Percentiles rank a stretch among this genome's conserved stretches.
phyloP scores from a whole-genome alignment of 2,888 invertebrate genomes.

The Eucriotettix oculatus region DNA sequence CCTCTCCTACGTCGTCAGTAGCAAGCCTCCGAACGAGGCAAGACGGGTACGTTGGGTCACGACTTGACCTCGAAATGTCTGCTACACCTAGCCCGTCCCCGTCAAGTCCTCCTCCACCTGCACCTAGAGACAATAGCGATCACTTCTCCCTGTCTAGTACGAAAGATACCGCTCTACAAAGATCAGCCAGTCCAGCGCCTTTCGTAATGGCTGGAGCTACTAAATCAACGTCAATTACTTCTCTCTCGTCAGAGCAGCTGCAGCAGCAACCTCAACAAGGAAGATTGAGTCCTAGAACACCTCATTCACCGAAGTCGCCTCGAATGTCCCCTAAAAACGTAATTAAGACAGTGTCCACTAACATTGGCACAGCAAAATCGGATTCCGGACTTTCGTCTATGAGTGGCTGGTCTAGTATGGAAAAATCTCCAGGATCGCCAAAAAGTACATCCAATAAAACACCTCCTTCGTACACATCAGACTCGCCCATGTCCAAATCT shows the following conservation, averaged over 20 bases:
- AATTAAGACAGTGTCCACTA: conserved; percentile 36
- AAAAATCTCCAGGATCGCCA: conserved; percentile 71
- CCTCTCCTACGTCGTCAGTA: conserved; percentile 37
- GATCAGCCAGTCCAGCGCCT: conserved; percentile 16
- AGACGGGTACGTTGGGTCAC: conserved; percentile 35
- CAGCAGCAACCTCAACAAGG: conserved; percentile 18
- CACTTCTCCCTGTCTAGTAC: conserved; percentile 29
- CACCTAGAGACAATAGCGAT: conserved; percentile 47
- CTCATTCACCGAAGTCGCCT: conserved; percentile 53
- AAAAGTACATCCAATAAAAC: conserved; percentile 33
- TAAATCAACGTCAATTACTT: conserved; percentile 21
- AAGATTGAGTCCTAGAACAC: conserved; percentile 16
- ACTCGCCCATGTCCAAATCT: conserved; percentile 6
- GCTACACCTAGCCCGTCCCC: conserved; percentile 30
- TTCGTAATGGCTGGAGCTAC: conserved; percentile 20
- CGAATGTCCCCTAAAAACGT: conserved; percentile 52
- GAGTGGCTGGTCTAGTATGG: conserved; percentile 73
- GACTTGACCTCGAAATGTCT: conserved; percentile 7
- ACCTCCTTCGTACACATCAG: conserved; percentile 18
- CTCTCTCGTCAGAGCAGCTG: conserved; percentile 13
- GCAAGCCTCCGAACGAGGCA: conserved; percentile 46
- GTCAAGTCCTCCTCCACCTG: conserved; percentile 63
- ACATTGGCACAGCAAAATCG: conserved; percentile 59
- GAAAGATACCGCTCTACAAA: conserved; percentile 24
- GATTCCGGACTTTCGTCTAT: conserved; percentile 76